Evolutionary conservation across 1,140 invertebrate species (phyloP).

Genomic region (Papilio glaucus): DNA sequence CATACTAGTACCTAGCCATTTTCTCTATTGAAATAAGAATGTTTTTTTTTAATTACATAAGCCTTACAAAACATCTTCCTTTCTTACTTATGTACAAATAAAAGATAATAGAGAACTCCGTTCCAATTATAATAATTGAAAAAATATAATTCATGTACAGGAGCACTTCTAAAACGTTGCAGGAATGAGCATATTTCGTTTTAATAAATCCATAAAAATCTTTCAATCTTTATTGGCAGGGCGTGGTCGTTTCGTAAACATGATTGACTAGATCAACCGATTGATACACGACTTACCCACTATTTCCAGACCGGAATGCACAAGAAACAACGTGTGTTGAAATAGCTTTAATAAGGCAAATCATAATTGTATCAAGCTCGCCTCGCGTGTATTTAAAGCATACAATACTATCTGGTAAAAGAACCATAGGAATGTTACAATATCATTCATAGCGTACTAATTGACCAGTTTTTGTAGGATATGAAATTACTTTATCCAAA

Average conservation of each 20-base stretch:
- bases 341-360: slow-evolving; percentile 46
- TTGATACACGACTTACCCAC: slow-evolving; percentile 41
- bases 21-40: too few relatives aligned
- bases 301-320: slow-evolving; percentile 42
- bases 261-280: background rate
- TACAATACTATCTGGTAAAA: slow-evolving; percentile 14
- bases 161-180: too few relatives aligned
- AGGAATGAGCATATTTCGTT: too few relatives aligned
- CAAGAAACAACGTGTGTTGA: slow-evolving; percentile 41
- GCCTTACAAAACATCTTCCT: too few relatives aligned
- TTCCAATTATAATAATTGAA: too few relatives aligned
- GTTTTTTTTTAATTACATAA: too few relatives aligned
- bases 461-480: background rate
- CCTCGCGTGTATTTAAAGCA: slow-evolving; percentile 38
- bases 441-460: slow-evolving; percentile 10
- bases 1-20: too few relatives aligned
- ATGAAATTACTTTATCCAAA: background rate
- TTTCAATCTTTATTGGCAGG: background rate
- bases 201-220: background rate
- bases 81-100: too few relatives aligned
- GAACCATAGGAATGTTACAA: slow-evolving; percentile 1
- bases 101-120: too few relatives aligned
- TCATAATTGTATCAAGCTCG: slow-evolving; percentile 41
- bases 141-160: too few relatives aligned
- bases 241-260: slow-evolving; percentile 35